phyloP scores from a whole-genome alignment of 2,113 vertebrate genomes.

The Falco punctatus region DNA sequence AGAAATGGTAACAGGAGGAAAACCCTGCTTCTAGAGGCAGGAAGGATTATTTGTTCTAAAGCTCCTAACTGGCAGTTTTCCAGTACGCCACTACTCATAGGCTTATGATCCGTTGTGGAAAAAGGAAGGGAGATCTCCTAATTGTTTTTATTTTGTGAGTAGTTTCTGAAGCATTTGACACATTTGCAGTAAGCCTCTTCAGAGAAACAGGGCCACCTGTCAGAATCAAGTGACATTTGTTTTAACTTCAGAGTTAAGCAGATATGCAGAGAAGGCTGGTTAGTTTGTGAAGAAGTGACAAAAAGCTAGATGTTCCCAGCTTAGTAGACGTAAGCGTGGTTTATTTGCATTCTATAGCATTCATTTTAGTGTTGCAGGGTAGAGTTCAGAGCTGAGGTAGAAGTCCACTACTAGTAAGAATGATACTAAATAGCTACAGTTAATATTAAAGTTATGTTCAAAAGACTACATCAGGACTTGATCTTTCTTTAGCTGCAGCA shows the following conservation, averaged over 20 bases:
- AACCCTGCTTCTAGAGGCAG: background rate
- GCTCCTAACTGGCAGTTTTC: background rate
- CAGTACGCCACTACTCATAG: background rate
- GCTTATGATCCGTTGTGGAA: background rate
- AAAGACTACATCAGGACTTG: background rate
- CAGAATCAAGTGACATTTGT: background rate
- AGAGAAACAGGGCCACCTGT: background rate
- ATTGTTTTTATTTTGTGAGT: background rate
- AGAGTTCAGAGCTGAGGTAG: background rate
- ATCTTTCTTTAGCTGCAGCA: background rate
- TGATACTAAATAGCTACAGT: background rate
- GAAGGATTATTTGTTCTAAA: background rate
- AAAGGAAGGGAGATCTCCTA: background rate
- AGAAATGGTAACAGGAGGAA: background rate
- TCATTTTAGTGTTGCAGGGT: background rate
- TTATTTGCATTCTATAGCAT: accelerated
- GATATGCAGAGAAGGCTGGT: background rate
- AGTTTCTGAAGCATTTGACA: background rate
- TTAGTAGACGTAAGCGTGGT: background rate
- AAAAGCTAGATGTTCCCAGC: background rate
- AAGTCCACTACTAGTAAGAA: background rate
- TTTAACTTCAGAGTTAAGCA: background rate
- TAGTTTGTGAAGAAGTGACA: background rate
- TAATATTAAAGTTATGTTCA: background rate
- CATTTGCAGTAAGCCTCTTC: background rate